phyloP scores from a whole-genome alignment of 2,797 vertebrate species.

The Fratercula arctica region DNA sequence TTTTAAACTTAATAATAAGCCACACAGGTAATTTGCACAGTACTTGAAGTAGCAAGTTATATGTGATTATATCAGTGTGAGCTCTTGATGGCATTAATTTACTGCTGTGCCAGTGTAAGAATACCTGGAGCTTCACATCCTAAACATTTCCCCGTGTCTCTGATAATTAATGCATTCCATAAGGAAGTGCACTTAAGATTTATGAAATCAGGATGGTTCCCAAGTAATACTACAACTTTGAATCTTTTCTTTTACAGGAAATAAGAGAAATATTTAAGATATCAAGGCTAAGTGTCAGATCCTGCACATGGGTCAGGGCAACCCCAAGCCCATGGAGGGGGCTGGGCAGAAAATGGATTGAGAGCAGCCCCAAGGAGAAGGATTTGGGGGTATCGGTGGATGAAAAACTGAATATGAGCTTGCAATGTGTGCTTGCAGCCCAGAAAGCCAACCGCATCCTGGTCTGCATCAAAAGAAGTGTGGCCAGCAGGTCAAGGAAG shows the following conservation, averaged over 20 bases:
- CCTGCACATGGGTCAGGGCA: background rate
- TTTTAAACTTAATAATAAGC: constrained; percentile 17
- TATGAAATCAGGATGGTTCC: background rate
- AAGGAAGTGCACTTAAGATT: background rate
- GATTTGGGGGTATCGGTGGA: background rate
- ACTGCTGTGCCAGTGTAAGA: constrained; percentile 33
- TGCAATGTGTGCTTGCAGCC: background rate
- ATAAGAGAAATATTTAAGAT: background rate
- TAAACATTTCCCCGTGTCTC: constrained; percentile 29
- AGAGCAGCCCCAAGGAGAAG: background rate
- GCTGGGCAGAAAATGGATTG: background rate
- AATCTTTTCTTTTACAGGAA: background rate
- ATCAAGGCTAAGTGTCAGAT: background rate
- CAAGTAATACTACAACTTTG: background rate
- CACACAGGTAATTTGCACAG: background rate
- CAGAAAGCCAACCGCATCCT: background rate
- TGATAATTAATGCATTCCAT: constrained; percentile 22
- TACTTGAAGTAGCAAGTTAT: constrained; percentile 28
- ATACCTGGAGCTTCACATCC: background rate
- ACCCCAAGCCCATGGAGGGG: no score
- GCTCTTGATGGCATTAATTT: constrained; percentile 57
- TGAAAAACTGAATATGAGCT: background rate
- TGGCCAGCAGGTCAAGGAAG: background rate
- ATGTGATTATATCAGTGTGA: constrained; percentile 47
- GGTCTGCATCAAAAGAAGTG: background rate